Base-by-base conservation (phyloP, 2,888 invertebrate species). In the Anthrax anthrax region DNA sequence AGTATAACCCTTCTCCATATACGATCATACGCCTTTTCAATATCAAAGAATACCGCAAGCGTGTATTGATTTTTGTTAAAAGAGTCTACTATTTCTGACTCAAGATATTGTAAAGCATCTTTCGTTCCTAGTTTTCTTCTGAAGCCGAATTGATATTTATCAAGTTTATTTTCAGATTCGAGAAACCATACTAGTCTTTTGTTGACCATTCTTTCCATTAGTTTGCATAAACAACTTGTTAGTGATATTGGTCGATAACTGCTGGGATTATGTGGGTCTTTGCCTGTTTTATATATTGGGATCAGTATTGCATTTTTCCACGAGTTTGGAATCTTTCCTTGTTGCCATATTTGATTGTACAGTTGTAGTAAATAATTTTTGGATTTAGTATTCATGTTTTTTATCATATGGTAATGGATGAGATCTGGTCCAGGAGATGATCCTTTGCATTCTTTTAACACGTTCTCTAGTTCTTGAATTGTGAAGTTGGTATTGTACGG, bases 181-280 rank as follows among this genome's bases (percentile, higher is more conserved):
- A 23, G 18, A 12, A 18, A 46, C 37, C 42, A 46, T n/a, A n/a
- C 3, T 12, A 46, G n/a, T 29, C 46, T 18, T 23, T 42, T 40
- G 19, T 37, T 46, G 13, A 46, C 40, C 17, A 46, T 46, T 19
- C 37, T 36, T 46, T 46, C 41, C 2, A 46, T 10, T 16, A 37
- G 12, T 13, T 46, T 46, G 27, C 41, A 41, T 13, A 37, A 17
- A 37, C 36, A 36, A 29, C 37, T 40, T n/a, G 46, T 46, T 4
- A 46, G 36, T 6, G 46, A 36, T 13, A 46, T 41, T 12, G 37
- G 46, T 37, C 46, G 19, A n/a, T 41, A 46, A 16, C 17, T 41
- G 23, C 8, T 23, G 4, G 23, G 23, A 6, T 4, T 6, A 8
- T 4, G 4, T 6, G 23, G 23, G 8, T 23, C 23, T 23, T 23